Conservation (phyloP, 2,113 vertebrate genomes). For the Tiliqua scincoides region DNA sequence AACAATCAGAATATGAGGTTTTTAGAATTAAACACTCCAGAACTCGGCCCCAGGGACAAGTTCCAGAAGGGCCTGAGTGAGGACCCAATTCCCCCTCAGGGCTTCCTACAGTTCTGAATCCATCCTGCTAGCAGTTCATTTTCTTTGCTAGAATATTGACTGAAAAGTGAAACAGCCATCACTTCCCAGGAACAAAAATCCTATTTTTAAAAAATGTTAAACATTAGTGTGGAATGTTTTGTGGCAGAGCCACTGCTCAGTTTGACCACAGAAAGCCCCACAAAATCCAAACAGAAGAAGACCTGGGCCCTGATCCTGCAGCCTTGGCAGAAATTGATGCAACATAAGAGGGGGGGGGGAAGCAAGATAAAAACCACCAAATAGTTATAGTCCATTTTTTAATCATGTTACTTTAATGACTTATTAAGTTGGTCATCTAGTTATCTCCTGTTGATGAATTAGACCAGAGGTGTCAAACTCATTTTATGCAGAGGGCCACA, state of each 20-base stretch:
- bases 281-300: constrained; percentile 7
- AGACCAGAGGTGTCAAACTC: no score
- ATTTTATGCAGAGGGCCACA: no score
- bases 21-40: constrained; percentile 11
- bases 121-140: constrained; percentile 29
- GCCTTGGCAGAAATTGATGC: no score
- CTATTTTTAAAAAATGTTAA: fast-evolving
- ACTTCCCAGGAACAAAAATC: fast-evolving
- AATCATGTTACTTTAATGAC: no score
- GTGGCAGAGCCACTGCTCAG: neutral
- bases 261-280: constrained; percentile 40
- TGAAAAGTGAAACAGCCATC: constrained; percentile 47
- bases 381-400: no score
- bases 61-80: neutral
- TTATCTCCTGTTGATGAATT: no score
- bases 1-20: constrained; percentile 70
- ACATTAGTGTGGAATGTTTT: constrained; percentile 6
- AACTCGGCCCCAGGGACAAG: no score
- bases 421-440: no score
- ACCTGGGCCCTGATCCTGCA: no score
- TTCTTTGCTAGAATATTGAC: constrained; percentile 58
- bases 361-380: no score
- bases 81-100: constrained; percentile 57
- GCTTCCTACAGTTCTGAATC: constrained; percentile 51
- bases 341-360: no score